Percentiles rank a stretch among this genome's conserved stretches.
Evolutionary conservation across 2,797 vertebrate genomes (phyloP).

Genomic region (Steatocranus sp.): DNA sequence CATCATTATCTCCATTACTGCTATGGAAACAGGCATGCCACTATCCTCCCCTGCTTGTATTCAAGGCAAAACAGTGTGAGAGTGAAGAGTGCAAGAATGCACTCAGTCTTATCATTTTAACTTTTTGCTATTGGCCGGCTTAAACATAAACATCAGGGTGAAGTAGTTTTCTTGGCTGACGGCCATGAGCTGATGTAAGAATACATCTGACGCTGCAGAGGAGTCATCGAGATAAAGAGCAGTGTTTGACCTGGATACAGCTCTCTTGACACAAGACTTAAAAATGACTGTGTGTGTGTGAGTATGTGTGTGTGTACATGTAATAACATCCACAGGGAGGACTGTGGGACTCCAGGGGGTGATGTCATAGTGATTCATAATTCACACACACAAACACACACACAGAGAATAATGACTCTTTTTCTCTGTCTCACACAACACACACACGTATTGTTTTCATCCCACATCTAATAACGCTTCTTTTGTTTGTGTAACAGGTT

Average conservation of each 20-base stretch:
- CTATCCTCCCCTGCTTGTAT: not conserved
- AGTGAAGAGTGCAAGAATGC: not conserved
- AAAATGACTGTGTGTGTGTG: not conserved
- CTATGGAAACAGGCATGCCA: slow-evolving; percentile 26
- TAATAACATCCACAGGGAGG: slow-evolving; percentile 30
- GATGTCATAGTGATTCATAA: slow-evolving; percentile 28
- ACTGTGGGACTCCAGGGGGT: slow-evolving; percentile 10
- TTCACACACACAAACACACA: not conserved
- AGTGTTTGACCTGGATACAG: slow-evolving; percentile 28
- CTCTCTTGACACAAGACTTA: not conserved
- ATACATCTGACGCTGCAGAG: slow-evolving; percentile 5
- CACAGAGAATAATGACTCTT: not conserved
- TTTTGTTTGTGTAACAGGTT: not conserved
- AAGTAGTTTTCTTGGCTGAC: not conserved
- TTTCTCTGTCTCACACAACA: not conserved
- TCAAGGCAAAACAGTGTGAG: not conserved
- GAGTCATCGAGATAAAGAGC: slow-evolving; percentile 22
- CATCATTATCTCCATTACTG: slow-evolving; percentile 20
- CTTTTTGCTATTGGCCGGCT: not conserved
- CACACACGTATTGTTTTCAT: not conserved
- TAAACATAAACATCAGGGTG: not conserved
- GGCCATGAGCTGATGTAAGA: slow-evolving; percentile 25
- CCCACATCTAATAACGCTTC: not conserved
- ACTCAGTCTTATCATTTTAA: not conserved
- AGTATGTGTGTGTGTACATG: not conserved